A percentile compares a stretch with the other conserved stretches of the same genome.
phyloP scores from a whole-genome alignment of 2,113 vertebrate species.

The Bettongia penicillata region DNA sequence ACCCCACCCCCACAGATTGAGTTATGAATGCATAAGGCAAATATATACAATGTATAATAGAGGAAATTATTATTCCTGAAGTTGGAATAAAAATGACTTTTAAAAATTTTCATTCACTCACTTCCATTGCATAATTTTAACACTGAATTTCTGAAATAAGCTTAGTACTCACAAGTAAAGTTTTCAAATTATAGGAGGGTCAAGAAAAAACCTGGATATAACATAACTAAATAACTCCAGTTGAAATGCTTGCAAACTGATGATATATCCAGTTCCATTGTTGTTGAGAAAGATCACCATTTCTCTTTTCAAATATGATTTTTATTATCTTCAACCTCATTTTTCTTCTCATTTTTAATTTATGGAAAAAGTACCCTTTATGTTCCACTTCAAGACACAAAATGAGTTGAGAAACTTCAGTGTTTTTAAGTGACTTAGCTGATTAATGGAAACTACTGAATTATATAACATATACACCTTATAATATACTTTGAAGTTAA shows the following conservation, averaged over 20 bases:
- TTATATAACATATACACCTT: neutral
- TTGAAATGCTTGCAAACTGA: neutral
- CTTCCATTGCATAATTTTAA: constrained; percentile 77
- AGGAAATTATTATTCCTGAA: constrained; percentile 75
- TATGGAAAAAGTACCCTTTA: neutral
- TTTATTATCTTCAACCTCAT: neutral
- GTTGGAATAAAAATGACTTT: constrained; percentile 76
- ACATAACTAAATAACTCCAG: neutral
- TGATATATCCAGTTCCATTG: neutral
- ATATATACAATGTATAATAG: constrained; percentile 71
- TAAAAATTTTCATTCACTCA: constrained; percentile 76
- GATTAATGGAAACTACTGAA: neutral
- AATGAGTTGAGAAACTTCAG: neutral
- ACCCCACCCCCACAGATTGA: constrained; percentile 67
- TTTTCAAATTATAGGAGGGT: constrained; percentile 19
- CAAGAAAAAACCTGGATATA: neutral
- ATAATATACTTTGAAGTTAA: constrained; percentile 4
- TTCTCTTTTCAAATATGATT: neutral
- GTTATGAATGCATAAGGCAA: constrained; percentile 67
- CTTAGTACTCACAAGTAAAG: constrained; percentile 69
- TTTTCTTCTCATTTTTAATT: neutral
- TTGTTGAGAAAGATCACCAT: neutral
- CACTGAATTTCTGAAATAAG: constrained; percentile 74
- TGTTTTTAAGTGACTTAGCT: neutral
- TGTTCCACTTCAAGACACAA: neutral